Conservation (phyloP, 2,797 vertebrate genomes). For the Craterocephalus amniculus region DNA sequence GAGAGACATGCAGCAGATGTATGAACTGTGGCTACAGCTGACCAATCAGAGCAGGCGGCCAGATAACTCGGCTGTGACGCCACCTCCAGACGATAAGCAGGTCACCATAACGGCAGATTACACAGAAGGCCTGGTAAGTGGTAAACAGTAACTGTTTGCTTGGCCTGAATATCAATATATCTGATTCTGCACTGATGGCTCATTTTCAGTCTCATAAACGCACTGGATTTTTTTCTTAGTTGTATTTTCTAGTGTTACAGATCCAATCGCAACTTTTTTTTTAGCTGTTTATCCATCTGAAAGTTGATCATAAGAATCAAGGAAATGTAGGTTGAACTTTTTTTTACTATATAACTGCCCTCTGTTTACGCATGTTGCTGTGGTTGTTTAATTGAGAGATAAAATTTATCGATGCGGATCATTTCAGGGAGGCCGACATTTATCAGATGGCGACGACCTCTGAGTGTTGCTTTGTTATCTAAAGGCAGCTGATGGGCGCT, state of each 20-base stretch:
- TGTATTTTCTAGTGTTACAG: neutral
- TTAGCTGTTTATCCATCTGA: neutral
- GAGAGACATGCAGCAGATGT: conserved; percentile 98
- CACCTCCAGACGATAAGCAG: conserved; percentile 93
- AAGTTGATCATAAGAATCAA: neutral
- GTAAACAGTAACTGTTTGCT: neutral
- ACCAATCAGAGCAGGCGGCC: conserved; percentile 92
- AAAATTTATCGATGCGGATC: conserved; percentile 12
- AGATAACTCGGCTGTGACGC: conserved; percentile 87
- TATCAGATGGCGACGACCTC: conserved; percentile 89
- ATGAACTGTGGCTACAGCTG: conserved; percentile 96
- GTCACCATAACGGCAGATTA: conserved; percentile 97
- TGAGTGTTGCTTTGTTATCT: conserved; percentile 80
- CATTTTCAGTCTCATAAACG: neutral
- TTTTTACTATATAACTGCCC: neutral
- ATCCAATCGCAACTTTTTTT: neutral
- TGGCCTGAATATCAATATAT: too few species aligned
- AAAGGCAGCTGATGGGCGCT: conserved; percentile 75
- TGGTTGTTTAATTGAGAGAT: neutral
- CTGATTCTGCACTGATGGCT: neutral
- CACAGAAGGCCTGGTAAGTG: conserved; percentile 91
- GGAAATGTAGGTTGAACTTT: too few species aligned
- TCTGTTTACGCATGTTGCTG: neutral
- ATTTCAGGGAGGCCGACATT: conserved; percentile 76
- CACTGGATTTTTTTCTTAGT: neutral